Base-by-base conservation (phyloP, 2,113 vertebrate genomes). In the Axis porcinus region DNA sequence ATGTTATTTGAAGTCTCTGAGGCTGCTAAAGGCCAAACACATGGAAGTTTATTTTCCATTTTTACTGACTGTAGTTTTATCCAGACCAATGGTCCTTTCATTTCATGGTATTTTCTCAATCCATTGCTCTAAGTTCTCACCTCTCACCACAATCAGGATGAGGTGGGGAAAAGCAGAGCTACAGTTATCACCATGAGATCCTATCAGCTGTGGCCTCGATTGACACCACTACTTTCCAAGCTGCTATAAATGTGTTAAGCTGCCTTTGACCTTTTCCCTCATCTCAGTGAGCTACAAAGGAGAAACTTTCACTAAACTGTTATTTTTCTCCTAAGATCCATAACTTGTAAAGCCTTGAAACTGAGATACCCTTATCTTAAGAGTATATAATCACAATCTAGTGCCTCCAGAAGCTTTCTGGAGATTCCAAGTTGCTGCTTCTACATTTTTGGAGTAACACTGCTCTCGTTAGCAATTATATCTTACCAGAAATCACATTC, bases 1-100 rank as follows among this genome's bases (percentile, higher is more conserved):
- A 96, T 96, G 74, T 92, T 96, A 94, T 96, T 94, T 94, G 92
- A 98, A 95, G 33, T 95, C 95, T 95, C 90, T 58, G 86, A 97
- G 87, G 67, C 82, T 96, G 30, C 33, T 57, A 94, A 94, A 76
- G 90, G 83, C 45, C 82, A 97, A 96, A 97, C n/a, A 21, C 52
- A 11, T 9, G 67, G 96, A 97, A 43, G 64, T 55, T 87, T 91
- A 30, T 83, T 89, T 92, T 90, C 40, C 84, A 40, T n/a, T 98
- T 97, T 98, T 95, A 6, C 86, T 93, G 64, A 70, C 76, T 97
- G 74, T 94, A 90, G 62, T 64, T 19, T 30, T 62, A 70, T 95
- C n/a, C 89, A 95, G 84, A 90, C 54, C 94, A 95, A 40, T 87
- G 70, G 4, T 25, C 76, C n/a, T 91, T 97, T 62, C 81, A 36